Conservation (phyloP, 2,888 invertebrate genomes). For the Troides helena region DNA sequence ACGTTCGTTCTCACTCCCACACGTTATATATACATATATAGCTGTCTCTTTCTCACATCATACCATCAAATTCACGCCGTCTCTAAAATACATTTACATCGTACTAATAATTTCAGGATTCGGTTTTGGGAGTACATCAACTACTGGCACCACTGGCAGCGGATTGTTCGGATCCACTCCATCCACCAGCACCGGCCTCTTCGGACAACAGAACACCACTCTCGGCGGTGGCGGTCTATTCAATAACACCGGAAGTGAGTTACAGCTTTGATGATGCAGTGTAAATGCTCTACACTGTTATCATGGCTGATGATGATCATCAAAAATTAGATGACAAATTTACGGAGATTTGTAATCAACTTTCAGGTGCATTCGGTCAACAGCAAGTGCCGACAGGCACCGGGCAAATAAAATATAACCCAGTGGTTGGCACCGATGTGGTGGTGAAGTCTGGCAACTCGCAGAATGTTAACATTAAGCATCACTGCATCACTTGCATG, state of each 20-base stretch:
- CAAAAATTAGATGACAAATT: neutral
- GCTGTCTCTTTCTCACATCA: no score
- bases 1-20: no score
- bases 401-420: slow-evolving; percentile 89
- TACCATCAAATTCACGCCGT: no score
- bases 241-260: slow-evolving; percentile 67
- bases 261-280: neutral
- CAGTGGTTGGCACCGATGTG: slow-evolving; percentile 93
- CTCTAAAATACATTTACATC: no score
- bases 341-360: neutral
- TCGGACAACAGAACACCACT: slow-evolving; percentile 82
- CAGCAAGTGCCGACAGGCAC: slow-evolving; percentile 83
- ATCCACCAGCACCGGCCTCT: slow-evolving; percentile 78
- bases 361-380: slow-evolving; percentile 60
- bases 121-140: slow-evolving; percentile 76
- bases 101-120: slow-evolving; percentile 64
- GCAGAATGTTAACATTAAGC: slow-evolving; percentile 93
- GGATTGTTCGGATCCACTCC: slow-evolving; percentile 63
- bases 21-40: no score
- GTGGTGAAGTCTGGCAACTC: slow-evolving; percentile 93
- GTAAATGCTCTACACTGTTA: neutral
- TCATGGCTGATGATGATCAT: neutral
- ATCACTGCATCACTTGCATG: slow-evolving; percentile 99
- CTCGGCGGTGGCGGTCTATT: slow-evolving; percentile 82
- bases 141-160: slow-evolving; percentile 58